A percentile compares a stretch with the other conserved stretches of the same genome.
phyloP scores from a whole-genome alignment of 2,888 invertebrate genomes.

The Cataglyphis cursor region DNA sequence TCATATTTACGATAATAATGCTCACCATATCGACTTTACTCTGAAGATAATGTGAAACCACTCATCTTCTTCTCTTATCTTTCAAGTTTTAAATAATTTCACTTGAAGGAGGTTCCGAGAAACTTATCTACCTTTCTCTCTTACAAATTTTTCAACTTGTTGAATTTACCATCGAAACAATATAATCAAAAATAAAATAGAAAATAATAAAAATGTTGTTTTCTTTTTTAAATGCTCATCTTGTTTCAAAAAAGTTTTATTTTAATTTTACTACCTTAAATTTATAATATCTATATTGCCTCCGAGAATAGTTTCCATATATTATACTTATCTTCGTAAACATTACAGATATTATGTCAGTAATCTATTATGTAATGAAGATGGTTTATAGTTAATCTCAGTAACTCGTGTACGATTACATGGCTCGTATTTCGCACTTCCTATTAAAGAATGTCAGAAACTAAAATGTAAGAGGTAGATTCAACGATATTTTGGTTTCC shows the following conservation, averaged over 20 bases:
- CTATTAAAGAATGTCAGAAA: slow-evolving; percentile 44
- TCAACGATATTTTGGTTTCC: slow-evolving; percentile 42
- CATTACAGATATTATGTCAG: not conserved
- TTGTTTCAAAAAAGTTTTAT: not conserved
- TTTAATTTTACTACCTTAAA: not conserved
- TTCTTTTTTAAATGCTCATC: not conserved
- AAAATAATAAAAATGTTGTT: not conserved
- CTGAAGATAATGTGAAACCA: not conserved
- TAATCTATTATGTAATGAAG: slow-evolving; percentile 11
- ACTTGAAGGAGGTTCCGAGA: not conserved
- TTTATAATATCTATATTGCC: not conserved
- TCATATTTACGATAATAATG: slow-evolving; percentile 16
- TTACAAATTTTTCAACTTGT: slow-evolving; percentile 15
- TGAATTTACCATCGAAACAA: not conserved
- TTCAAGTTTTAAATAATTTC: slow-evolving; percentile 29
- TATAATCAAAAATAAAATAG: slow-evolving; percentile 8
- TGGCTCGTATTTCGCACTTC: slow-evolving; percentile 30
- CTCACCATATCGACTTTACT: not conserved
- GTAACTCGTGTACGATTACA: slow-evolving; percentile 4
- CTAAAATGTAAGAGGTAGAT: slow-evolving; percentile 32
- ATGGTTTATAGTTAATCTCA: not conserved
- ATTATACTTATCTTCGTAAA: not conserved
- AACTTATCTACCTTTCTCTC: slow-evolving; percentile 4
- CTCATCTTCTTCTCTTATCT: not conserved
- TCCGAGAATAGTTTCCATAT: not conserved